Evolutionary conservation across 2,888 invertebrate species (phyloP).

Genomic region (Meliscaeva auricollis): DNA sequence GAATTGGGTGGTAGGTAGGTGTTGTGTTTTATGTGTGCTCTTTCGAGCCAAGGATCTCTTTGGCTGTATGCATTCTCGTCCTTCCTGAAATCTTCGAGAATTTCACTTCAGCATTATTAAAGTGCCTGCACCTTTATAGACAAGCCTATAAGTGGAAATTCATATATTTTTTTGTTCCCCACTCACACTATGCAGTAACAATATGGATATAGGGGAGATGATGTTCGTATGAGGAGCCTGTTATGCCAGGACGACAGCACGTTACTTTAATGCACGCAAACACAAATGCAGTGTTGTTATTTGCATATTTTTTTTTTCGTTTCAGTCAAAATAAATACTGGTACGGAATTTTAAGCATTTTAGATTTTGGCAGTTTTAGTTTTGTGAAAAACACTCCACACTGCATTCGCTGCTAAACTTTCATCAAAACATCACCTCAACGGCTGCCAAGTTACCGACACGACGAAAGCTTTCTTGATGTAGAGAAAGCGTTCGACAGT

Average conservation of each 20-base stretch:
- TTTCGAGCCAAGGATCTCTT: constrained; percentile 55
- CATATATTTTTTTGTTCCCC: constrained; percentile 20
- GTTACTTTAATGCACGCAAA: constrained; percentile 39
- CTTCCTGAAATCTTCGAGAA: constrained; percentile 56
- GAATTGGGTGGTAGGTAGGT: constrained; percentile 2
- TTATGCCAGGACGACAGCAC: constrained; percentile 51
- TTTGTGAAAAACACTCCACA: no score
- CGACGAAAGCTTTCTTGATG: no score
- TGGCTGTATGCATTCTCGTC: constrained; percentile 11
- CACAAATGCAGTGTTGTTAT: neutral
- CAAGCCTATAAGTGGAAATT: constrained; percentile 44
- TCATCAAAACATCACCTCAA: no score
- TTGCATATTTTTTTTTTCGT: neutral
- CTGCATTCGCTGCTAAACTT: no score
- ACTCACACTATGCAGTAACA: neutral
- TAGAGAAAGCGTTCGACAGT: no score
- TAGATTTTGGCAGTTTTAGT: neutral
- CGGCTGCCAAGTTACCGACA: no score
- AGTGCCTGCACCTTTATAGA: constrained; percentile 48
- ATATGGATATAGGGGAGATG: neutral
- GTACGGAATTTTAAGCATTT: neutral
- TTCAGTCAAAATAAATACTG: no score
- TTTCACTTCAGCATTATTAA: constrained; percentile 67
- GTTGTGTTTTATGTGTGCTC: constrained; percentile 1
- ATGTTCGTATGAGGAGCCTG: constrained; percentile 10